Conservation (phyloP, 1,140 invertebrate species). For the Pinna nobilis region DNA sequence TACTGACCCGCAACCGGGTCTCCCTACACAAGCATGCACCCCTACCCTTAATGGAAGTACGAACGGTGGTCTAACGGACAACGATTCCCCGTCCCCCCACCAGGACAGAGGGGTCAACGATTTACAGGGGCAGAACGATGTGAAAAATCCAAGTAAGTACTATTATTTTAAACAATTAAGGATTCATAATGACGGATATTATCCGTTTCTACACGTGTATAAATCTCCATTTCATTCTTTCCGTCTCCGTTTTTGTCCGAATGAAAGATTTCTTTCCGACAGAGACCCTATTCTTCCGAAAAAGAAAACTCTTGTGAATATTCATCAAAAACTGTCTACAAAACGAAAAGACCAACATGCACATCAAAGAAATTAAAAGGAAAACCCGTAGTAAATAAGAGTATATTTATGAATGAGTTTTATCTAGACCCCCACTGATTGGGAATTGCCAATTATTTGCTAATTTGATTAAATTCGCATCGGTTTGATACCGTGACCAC, state of each 20-base stretch:
- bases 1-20: slow-evolving; percentile 53
- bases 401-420: too few relatives aligned
- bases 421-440: too few relatives aligned
- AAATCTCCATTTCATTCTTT: background rate
- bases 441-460: too few relatives aligned
- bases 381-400: too few relatives aligned
- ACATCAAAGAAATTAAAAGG: too few relatives aligned
- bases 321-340: background rate
- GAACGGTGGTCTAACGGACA: slow-evolving; percentile 38
- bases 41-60: slow-evolving; percentile 37
- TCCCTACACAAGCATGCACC: slow-evolving; percentile 56
- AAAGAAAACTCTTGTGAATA: background rate
- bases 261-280: too few relatives aligned
- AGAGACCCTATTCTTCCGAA: slow-evolving; percentile 6
- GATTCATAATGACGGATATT: background rate
- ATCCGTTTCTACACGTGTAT: background rate
- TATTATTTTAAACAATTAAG: background rate
- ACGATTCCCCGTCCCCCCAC: slow-evolving; percentile 31
- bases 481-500: too few relatives aligned
- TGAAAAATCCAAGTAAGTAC: slow-evolving; percentile 40
- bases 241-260: background rate
- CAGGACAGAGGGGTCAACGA: slow-evolving; percentile 16
- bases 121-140: background rate
- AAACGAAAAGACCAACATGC: too few relatives aligned
- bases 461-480: too few relatives aligned